A percentile compares a stretch with the other conserved stretches of the same genome.
Evolutionary conservation across 2,113 vertebrate genomes (phyloP).

Genomic region (Camelus dromedarius): DNA sequence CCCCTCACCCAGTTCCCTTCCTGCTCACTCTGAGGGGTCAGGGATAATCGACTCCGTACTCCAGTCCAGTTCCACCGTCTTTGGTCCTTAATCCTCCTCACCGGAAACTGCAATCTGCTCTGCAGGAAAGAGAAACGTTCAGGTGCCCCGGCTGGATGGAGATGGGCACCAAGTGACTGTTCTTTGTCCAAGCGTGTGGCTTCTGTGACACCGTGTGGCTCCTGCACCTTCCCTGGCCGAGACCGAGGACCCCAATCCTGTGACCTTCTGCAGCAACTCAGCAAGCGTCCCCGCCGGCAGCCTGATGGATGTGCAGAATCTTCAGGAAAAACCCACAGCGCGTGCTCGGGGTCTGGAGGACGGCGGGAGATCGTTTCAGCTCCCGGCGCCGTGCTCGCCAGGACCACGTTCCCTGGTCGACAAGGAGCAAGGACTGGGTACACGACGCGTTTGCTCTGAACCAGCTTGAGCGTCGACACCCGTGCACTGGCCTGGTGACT

Average conservation of each 20-base stretch:
- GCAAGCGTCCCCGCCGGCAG: neutral
- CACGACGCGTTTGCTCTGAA: neutral
- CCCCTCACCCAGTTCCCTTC: neutral
- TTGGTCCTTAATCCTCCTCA: too few relatives aligned
- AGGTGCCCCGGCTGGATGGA: neutral
- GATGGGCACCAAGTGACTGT: fast-evolving
- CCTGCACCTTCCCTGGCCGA: neutral
- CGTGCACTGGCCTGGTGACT: neutral
- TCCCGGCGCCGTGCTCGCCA: neutral
- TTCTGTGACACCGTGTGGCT: neutral
- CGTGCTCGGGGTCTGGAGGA: neutral
- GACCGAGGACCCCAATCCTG: neutral
- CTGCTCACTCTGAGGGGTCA: neutral
- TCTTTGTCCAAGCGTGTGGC: neutral
- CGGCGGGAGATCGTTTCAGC: neutral
- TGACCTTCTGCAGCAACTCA: neutral
- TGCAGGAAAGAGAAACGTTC: fast-evolving
- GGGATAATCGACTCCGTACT: neutral
- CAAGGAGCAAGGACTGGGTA: neutral
- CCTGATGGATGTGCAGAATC: neutral
- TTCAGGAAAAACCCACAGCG: neutral
- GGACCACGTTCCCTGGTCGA: neutral
- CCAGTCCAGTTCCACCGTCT: neutral
- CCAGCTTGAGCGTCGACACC: fast-evolving
- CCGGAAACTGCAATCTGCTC: neutral